Base-by-base conservation (phyloP, 2,888 invertebrate species). In the Falcaria lacertinaria region DNA sequence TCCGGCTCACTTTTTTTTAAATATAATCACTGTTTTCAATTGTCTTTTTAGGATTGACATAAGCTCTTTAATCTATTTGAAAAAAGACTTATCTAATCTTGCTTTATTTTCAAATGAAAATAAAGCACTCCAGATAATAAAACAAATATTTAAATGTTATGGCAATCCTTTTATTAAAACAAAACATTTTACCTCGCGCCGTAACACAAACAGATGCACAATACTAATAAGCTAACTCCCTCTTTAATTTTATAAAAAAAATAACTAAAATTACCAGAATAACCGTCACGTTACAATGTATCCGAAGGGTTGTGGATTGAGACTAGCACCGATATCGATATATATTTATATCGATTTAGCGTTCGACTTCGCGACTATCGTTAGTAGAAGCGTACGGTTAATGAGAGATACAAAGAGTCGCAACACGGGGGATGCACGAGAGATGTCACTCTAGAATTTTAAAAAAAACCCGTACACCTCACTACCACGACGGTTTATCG, bases 321-420 rank as follows among this genome's bases (percentile, higher is more conserved):
- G 83, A 84, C 84, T 77, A 80, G 48, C 42, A 73, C 70, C 74
- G 66, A 72, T 37, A 45, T 48, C 47, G 49, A 39, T 52, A 52
- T 11, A n/a, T n/a, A 48, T 47, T 52, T 48, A 50, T 48, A 61
- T 64, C 57, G 56, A 52, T 57, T 59, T 62, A 66, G 62, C 60
- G 60, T 57, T 54, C 65, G 61, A 60, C 62, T 52, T 64, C 82
- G 76, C 78, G 75, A 69, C 77, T 50, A 50, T 68, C 79, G 79
- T 88, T 88, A 87, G 85, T 86, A 81, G 67, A 87, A 88, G 88
- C 87, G 83, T 81, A 84, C 84, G 81, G 83, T 86, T 85, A 86
- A 58, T 54, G 62, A 64, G 68, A 63, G 65, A 68, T 67, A 53
- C 60, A 64, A 65, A 67, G 64, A 68, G 66, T 69, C 68, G 68